Evolutionary conservation across 1,140 invertebrate species (phyloP).

Genomic region (Tenebrio molitor): DNA sequence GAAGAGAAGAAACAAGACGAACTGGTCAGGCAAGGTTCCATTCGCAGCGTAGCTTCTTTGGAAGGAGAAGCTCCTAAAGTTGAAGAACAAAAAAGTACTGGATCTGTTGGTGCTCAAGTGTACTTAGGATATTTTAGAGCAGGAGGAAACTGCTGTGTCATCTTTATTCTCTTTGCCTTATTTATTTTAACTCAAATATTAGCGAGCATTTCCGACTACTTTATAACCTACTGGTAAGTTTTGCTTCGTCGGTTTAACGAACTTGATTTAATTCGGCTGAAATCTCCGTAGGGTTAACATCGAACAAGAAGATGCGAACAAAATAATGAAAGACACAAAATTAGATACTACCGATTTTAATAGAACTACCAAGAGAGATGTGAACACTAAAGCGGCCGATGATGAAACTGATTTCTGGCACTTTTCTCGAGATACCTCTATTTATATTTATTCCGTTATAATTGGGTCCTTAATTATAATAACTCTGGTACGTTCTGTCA

Average conservation of each 20-base stretch:
- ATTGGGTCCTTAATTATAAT: constrained; percentile 58
- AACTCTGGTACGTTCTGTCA: constrained; percentile 66
- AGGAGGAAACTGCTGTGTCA: constrained; percentile 74
- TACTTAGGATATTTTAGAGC: constrained; percentile 80
- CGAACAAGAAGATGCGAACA: constrained; percentile 64
- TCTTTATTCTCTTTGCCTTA: constrained; percentile 72
- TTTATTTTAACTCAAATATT: constrained; percentile 79
- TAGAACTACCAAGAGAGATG: background rate
- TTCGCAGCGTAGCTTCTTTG: constrained; percentile 57
- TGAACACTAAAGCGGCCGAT: background rate
- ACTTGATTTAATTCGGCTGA: background rate
- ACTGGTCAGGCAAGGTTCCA: constrained; percentile 56
- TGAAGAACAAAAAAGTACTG: constrained; percentile 67
- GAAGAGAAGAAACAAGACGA: constrained; percentile 64
- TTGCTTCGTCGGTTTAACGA: background rate
- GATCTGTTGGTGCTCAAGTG: constrained; percentile 70
- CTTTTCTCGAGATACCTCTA: constrained; percentile 60
- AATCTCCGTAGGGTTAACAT: constrained; percentile 65
- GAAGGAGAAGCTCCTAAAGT: constrained; percentile 60
- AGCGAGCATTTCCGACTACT: constrained; percentile 82
- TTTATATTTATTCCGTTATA: constrained; percentile 61
- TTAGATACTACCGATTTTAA: background rate
- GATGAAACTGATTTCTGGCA: constrained; percentile 57
- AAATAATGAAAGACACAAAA: constrained; percentile 10
- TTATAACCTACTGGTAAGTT: constrained; percentile 81